These are phyloP conservation scores for Actenoides lindsayi DNA, from an alignment of 2,113 vertebrate genomes.

Conservation along the genomic window DNA sequence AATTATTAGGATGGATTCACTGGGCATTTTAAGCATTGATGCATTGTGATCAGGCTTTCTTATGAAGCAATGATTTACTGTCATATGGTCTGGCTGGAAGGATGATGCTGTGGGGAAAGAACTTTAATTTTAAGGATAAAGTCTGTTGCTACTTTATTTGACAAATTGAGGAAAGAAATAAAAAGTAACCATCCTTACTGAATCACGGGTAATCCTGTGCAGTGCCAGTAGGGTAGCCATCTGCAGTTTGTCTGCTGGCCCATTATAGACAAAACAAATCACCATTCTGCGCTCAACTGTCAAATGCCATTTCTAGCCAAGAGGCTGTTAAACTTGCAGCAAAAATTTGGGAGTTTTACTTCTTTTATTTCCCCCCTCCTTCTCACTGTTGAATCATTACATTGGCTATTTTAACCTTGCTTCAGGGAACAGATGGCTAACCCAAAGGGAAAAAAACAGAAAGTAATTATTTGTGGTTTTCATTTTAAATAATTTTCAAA, in stretches of 20 bases:
- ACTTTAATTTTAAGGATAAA: background rate
- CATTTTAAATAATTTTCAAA: background rate
- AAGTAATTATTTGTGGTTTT: background rate
- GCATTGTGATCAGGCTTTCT: background rate
- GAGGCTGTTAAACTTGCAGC: background rate
- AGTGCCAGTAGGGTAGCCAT: background rate
- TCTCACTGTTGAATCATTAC: background rate
- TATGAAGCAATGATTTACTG: background rate
- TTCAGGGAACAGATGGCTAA: conserved; percentile 37
- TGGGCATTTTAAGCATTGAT: background rate
- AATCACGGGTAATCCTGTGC: background rate
- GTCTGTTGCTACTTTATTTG: background rate
- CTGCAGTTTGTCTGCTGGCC: background rate
- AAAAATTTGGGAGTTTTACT: background rate
- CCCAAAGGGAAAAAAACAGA: background rate
- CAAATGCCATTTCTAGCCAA: conserved; percentile 22
- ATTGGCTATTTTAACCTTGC: conserved; percentile 12
- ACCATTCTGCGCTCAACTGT: background rate
- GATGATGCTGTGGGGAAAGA: background rate
- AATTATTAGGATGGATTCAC: background rate
- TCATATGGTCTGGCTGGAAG: background rate
- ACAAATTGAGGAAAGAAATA: background rate
- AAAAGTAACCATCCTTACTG: background rate
- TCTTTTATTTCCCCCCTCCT: no score
- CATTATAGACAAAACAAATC: background rate